Base-by-base conservation (phyloP, 2,797 vertebrate species). In the Chelon auratus region DNA sequence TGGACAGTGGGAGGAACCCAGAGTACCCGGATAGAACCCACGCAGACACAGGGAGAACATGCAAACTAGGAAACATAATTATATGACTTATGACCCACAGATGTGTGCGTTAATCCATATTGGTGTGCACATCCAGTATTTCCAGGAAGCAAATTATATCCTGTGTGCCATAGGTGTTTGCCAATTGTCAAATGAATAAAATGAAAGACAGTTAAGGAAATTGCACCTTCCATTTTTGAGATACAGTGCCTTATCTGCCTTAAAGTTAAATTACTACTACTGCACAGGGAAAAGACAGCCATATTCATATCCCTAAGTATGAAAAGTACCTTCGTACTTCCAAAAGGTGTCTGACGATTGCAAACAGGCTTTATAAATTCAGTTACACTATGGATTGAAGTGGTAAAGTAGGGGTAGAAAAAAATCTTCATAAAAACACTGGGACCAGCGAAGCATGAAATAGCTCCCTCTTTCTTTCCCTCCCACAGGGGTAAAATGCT, bases 391-490 rank as follows among this genome's bases (percentile, higher is more conserved):
- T 48, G 76, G 68, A 85, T 67, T 81, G 85, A 81, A 82, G 81
- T 67, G 71, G 60, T 61, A 71, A 68, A 72, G 65, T 72, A 39
- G 52, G 72, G 69, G 62, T 53, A 65, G 53, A 65, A 66, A 86
- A 72, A 80, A 90, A 87, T 85, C 75, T 90, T 93, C 87, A 91
- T 87, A 91, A 94, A 93, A 92, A 94, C 89, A 91, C 90, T 93
- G 82, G 87, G 92, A 86, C 72, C 82, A 64, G 68, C 85, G 88
- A 88, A 84, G 90, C 91, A 83, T 94, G 93, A 94, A 95, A 95
- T 94, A 93, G 89, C 92, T 91, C 88, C 80, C 78, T 91, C 91
- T 87, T 89, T 84, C 86, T 87, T 87, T 86, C 85, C 80, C 84
- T 89, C 87, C 90, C 90, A 87, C 77, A 67, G 84, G 89, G 82